Evolutionary conservation across 2,888 invertebrate species (phyloP), one percentile per base, ranked within the genome.

Genomic region (Ophonus ardosiacus): DNA sequence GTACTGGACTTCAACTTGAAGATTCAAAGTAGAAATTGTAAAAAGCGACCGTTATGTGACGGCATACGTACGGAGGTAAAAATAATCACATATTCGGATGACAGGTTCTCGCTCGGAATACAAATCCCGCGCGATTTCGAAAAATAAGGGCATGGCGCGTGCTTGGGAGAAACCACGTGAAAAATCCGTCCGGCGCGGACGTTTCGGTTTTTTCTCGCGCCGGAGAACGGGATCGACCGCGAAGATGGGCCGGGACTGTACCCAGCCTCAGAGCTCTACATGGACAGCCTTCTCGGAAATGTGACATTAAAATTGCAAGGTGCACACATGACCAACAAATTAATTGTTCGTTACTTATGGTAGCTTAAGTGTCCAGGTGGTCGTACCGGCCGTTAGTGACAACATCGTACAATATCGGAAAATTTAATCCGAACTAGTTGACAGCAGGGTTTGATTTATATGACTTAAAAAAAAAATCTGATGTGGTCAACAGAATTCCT

Each of bases 271-370:
- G 56, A 31, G 21, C 78, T 78, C 15, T 78, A 59, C 59, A 78
- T 31, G 78, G 24, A 15, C 17, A 15, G 71, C 18, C 40, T 83
- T 84, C 84, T 84, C 17, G 57, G 84, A 84, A 84, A 84, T 78
- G 57, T 63, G 31, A 63, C 59, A 84, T 84, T 84, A 84, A 84
- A 78, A 84, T 84, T 78, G 79, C 84, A 84, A 84, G 79, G 84
- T 84, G 84, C 65, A 79, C 51, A 84, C 84, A 84, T 84, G 78
- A 84, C 78, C 78, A 78, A 84, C 84, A 84, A 84, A 84, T 84
- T 84, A 84, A 84, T 84, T 84, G 78, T 84, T 74, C 21, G 63
- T 76, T 84, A 79, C 79, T 78, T 84, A 84, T 84, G 65, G 63
- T 59, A 81, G 59, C 82, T 24, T 68, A 57, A 59, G 82, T 74